Evolutionary conservation across 2,888 invertebrate genomes (phyloP).

Genomic region (Eurytoma californica): DNA sequence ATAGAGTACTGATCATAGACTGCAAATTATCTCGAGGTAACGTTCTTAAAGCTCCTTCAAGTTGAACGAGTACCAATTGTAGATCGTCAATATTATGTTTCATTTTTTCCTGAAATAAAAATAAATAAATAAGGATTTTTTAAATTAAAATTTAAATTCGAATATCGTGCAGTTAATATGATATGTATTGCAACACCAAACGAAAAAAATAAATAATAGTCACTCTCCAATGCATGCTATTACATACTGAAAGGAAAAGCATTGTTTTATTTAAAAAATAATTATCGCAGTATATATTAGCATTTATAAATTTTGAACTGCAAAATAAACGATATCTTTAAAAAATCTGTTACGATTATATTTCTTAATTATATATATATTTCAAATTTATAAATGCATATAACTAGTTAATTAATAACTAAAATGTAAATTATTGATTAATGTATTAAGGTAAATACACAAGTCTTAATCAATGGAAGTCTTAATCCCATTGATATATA

Average conservation of each 20-base stretch:
- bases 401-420: neutral
- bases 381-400: neutral
- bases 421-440: neutral
- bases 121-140: neutral
- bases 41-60: slow-evolving; percentile 82
- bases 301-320: slow-evolving; percentile 10
- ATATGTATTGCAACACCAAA: slow-evolving; percentile 3
- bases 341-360: neutral
- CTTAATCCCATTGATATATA: slow-evolving; percentile 31
- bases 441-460: slow-evolving; percentile 44
- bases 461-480: slow-evolving; percentile 41
- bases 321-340: neutral
- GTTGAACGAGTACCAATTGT: slow-evolving; percentile 81
- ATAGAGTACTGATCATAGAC: slow-evolving; percentile 83
- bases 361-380: neutral
- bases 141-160: neutral
- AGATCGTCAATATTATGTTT: slow-evolving; percentile 81
- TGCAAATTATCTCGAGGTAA: slow-evolving; percentile 84
- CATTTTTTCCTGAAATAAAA: slow-evolving; percentile 69
- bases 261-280: slow-evolving; percentile 2
- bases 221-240: slow-evolving; percentile 22
- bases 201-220: slow-evolving; percentile 4
- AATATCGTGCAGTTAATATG: slow-evolving; percentile 29
- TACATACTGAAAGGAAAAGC: slow-evolving; percentile 25
- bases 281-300: neutral